Evolutionary conservation across 2,113 vertebrate species (phyloP).

Genomic region (Cranoglanis bouderius): DNA sequence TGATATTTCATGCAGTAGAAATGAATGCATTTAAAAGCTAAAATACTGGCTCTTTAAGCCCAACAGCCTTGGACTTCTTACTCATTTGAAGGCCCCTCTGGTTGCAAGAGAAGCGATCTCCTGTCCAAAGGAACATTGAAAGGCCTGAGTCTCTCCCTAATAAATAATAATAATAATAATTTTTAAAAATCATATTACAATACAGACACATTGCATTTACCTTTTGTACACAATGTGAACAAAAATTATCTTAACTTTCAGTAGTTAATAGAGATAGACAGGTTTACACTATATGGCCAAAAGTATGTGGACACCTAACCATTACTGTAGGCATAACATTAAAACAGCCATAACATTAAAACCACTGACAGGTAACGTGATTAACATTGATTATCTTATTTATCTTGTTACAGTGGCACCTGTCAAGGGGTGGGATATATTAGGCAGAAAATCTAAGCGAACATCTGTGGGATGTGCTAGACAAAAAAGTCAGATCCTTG

Average conservation of each 20-base stretch:
- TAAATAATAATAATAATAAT: background rate
- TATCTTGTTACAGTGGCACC: too few relatives aligned
- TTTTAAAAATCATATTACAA: background rate
- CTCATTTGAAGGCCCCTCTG: background rate
- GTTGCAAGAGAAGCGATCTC: slow-evolving; percentile 10
- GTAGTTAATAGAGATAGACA: background rate
- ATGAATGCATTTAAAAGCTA: slow-evolving; percentile 6
- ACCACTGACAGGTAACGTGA: too few relatives aligned
- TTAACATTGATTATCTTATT: too few relatives aligned
- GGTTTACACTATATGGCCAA: background rate
- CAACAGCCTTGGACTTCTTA: background rate
- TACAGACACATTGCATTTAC: background rate
- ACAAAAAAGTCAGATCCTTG: too few relatives aligned
- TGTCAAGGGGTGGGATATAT: too few relatives aligned
- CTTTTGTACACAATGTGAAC: background rate
- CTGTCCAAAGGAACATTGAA: slow-evolving; percentile 37
- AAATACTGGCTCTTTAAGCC: background rate
- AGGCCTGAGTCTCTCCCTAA: slow-evolving; percentile 48
- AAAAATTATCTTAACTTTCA: background rate
- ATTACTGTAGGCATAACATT: background rate
- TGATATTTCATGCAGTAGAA: background rate
- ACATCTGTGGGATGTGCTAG: too few relatives aligned
- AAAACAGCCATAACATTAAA: too few relatives aligned
- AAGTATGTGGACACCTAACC: background rate
- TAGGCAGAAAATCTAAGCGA: too few relatives aligned